phyloP scores from a whole-genome alignment of 1,140 invertebrate species.

The Euwallacea fornicatus region DNA sequence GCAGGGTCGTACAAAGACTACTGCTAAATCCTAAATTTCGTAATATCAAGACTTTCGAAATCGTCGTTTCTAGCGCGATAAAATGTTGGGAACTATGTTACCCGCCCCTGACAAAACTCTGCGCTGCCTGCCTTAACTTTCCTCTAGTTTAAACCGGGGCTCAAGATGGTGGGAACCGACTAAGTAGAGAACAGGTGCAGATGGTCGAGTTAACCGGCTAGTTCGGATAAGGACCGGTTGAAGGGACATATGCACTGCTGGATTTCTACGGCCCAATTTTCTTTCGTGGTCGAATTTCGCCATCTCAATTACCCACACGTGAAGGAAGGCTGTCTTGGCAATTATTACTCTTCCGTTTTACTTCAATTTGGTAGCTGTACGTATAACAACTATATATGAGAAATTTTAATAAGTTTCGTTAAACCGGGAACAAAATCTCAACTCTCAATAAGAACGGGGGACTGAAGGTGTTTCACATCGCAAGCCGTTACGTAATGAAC shows the following conservation, averaged over 20 bases:
- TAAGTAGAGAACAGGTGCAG: slow-evolving; percentile 29
- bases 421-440: no score
- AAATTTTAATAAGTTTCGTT: no score
- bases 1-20: no score
- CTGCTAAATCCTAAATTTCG: no score
- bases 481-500: no score
- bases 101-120: slow-evolving; percentile 8
- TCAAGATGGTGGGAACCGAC: slow-evolving; percentile 26
- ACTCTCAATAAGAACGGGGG: no score
- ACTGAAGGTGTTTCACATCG: no score
- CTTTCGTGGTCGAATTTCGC: slow-evolving; percentile 20
- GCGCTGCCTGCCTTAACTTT: slow-evolving; percentile 14
- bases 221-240: slow-evolving; percentile 14
- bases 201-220: slow-evolving; percentile 29
- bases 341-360: no score
- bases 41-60: neutral
- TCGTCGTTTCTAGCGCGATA: neutral
- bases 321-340: no score
- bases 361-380: no score
- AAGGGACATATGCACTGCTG: slow-evolving; percentile 18
- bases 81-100: neutral
- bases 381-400: no score
- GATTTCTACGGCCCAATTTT: slow-evolving; percentile 26
- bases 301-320: neutral
- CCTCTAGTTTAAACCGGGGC: slow-evolving; percentile 13